Base-by-base conservation (phyloP, 2,113 vertebrate genomes). In the Mystacornis crossleyi region DNA sequence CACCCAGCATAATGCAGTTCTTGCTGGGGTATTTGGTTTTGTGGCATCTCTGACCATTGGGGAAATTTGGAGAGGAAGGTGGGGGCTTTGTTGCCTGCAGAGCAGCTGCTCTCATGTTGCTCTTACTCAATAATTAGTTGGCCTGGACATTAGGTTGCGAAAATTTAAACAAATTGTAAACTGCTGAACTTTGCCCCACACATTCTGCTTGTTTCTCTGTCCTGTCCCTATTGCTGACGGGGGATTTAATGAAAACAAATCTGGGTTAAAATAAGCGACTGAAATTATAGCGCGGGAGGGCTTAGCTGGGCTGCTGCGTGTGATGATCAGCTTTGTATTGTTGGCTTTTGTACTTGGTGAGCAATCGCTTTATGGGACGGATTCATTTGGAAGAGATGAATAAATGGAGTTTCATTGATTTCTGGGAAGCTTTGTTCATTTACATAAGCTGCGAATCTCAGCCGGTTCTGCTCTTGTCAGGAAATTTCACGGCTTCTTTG, bases 111-210 rank as follows among this genome's bases (percentile, higher is more conserved):
- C 19, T 95, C 80, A 9, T 8, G 0, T 69, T 33, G 23, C 67
- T 60, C 29, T 92, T 95, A 72, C 91, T 73, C 93, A 95, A 85
- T 71, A 79, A 89, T 93, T 57, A n/a, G n/a, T 58, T 93, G 94
- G 60, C 80, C 70, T 95, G 91, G 89, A 69, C 73, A 4, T 79
- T 4, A 64, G 53, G 75, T 94, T 96, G 89, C 50, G 53, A 86
- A 95, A 96, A 91, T n/a, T 60, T 72, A 57, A 89, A 86, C 92
- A 60, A 79, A 94, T 88, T 67, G 38, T 80, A 43, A 89, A 69
- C 36, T 51, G 64, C 54, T 62, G 81, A 91, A 93, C 96, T 90
- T 86, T 92, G 90, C 67, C 88, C 88, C 17, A 2, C 28, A 5
- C 75, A 5, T n/a, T 38, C 51, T 36, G 64, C 69, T 67, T 21